Conservation (phyloP, 2,797 vertebrate species). For the Neolamprologus multifasciatus region DNA sequence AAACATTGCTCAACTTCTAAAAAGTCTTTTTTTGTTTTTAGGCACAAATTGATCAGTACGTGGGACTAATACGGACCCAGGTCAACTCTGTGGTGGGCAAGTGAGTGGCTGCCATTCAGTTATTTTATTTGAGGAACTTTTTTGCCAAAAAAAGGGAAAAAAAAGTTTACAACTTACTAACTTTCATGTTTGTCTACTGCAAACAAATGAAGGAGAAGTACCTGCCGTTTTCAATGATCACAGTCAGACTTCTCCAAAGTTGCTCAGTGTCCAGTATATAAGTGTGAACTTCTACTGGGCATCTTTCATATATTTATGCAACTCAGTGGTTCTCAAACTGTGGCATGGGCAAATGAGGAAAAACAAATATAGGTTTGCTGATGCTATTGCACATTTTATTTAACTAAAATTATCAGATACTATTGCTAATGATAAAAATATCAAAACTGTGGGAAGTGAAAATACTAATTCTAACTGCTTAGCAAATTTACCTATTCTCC, state of each 20-base stretch:
- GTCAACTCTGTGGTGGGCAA: constrained; percentile 96
- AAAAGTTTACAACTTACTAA: neutral
- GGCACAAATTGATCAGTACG: constrained; percentile 98
- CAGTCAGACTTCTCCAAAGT: neutral
- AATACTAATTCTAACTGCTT: neutral
- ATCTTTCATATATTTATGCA: neutral
- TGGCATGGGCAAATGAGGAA: neutral
- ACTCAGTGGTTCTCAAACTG: neutral
- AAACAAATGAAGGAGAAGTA: neutral
- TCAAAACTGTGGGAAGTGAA: neutral
- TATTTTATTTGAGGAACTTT: neutral
- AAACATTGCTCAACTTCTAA: neutral
- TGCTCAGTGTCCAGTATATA: neutral
- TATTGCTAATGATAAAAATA: neutral
- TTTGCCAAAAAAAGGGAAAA: neutral
- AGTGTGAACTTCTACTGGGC: neutral
- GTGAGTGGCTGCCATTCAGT: constrained; percentile 76
- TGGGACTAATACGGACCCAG: constrained; percentile 95
- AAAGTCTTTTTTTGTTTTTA: constrained; percentile 46
- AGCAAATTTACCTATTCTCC: neutral
- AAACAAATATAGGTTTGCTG: neutral
- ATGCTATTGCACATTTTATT: neutral
- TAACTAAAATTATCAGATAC: neutral
- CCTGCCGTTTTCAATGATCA: neutral
- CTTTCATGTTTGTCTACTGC: neutral